Evolutionary conservation across 2,113 vertebrate species (phyloP), one percentile per base, ranked within the genome.

Genomic region (Marcusenius ussheri): DNA sequence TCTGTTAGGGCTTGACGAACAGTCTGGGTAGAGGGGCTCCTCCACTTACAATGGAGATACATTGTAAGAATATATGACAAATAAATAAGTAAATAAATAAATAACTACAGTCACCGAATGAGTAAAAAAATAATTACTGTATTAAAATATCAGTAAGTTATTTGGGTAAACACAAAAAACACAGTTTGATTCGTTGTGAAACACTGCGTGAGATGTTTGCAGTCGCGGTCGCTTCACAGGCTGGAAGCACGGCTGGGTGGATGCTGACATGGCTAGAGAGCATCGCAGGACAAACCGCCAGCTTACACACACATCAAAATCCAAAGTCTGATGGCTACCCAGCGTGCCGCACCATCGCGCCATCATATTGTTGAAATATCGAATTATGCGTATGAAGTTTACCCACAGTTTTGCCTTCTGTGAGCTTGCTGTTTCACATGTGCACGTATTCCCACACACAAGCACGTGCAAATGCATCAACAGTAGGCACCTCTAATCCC

Each of bases 401-500:
- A 77, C 15, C 70, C 31, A 39, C 70, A 39, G 13, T 39, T 31
- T 24, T 5, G n/a, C 11, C 66, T 5, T 74, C 66, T 74, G 24
- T n/a, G 8, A 0, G 56, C 13, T 51, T 51, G 50, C 19, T 31
- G 27, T 17, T 35, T 74, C 31, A 5, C 66, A 74, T 31, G 5
- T 15, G 11, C 31, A 35, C n/a, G 3, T 62, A 74, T 62, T 27
- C 88, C 45, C 88, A 70, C 45, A 50, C 42, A 62, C 35, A 47
- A 11, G 27, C 56, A 47, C 17, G 27, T n/a, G 6, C n/a, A 66
- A 27, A 27, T 13, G 13, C 31, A 39, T 77, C 27, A 77, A 19
- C 11, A 77, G 35, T 15, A 77, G 70, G 11, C 83, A 49, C 49
- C 53, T 35, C 50, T 91, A 90, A 92, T 92, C 90, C 92, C 53